Evolutionary conservation across 2,113 vertebrate genomes (phyloP), one percentile per base, ranked within the genome.

Genomic region (Cryptotis parvus): DNA sequence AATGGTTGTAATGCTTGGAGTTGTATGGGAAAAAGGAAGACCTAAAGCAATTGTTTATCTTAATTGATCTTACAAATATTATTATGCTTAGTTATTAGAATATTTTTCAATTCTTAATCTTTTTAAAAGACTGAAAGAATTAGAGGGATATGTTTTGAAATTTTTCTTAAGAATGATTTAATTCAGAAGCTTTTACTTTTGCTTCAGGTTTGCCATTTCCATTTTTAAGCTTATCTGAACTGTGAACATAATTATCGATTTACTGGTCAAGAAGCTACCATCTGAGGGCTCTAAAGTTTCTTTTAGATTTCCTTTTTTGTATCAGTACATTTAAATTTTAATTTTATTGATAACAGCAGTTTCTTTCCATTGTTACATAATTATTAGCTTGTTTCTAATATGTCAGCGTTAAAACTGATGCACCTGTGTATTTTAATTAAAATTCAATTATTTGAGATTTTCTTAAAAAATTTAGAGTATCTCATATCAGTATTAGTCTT

Each of bases 241-340:
- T 33, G 35, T 81, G 84, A 76, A 96, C 79, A 16, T 97, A 94
- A 49, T 91, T 95, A 91, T 95, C 92, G 87, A 80, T 97, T 95
- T 94, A 96, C 97, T 95, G 91, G 91, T 96, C 90, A 95, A 95
- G 96, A 96, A 97, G 95, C 95, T 97, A 49, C 96, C 94, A 93
- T 96, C 95, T 97, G 97, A 98, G 98, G 98, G 98, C 98, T 98
- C 97, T 98, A 98, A 98, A 98, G 97, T 98, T 98, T 98, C 98
- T 98, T 98, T 96, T 84, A 95, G 93, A 68, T 96, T 86, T 96
- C 69, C 68, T 96, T 91, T 95, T 90, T 96, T 94, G 78, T 72
- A 37, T 93, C 63, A 78, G 68, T 76, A 91, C 45, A 79, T 90
- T 91, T 58, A 95, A 78, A 93, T 41, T 93, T 79, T 89, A 24